Evolutionary conservation across 2,113 vertebrate species (phyloP), one percentile per base, ranked within the genome.

Genomic region (Gymnorhina tibicen): DNA sequence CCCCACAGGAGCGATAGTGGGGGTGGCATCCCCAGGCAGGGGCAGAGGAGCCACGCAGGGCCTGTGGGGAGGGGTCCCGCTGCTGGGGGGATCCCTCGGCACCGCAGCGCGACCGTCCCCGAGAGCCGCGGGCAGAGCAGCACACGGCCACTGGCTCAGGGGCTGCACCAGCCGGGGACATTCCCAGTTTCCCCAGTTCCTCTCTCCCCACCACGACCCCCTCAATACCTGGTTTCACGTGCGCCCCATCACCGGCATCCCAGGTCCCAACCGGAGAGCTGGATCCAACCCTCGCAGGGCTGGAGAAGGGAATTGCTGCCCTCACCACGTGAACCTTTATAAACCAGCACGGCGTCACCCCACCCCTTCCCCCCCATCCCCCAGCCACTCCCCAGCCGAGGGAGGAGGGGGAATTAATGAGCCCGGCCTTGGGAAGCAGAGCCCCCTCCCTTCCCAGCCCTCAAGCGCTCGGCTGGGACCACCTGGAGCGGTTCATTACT

Each of bases 1-100:
- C 4, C 10, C 7, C 13, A 0, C 6, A 6, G 55, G 18, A 27
- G 46, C 18, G 11, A 4, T 0, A n/a, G 56, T 1, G 24, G 26
- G 26, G 23, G 17, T 42, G 55, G 56, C 85, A n/a, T 3, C 33
- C 10, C 47, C 53, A 13, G 35, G 11, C 14, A 15, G 53, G 46
- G 35, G 14, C 72, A 30, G 69, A 77, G 53, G 21, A 53, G 47
- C 27, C 74, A 6, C 3, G 1, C 2, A 0, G 44, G 41, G 35
- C 7, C 11, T 6, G 28, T 11, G 58, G 7, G 9, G 55, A 52
- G 24, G 35, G 82, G 60, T 42, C 35, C 19, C 30, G 4, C 6
- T 13, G 50, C 10, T 28, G 39, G 3, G 33, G 16, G 33, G 23
- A 2, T 5, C 4, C 33, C 35, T 7, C 20, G 0, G 32, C n/a